Percentiles rank a stretch among this genome's conserved stretches.
Evolutionary conservation across 2,113 vertebrate genomes (phyloP).

Genomic region (Clarias gariepinus): DNA sequence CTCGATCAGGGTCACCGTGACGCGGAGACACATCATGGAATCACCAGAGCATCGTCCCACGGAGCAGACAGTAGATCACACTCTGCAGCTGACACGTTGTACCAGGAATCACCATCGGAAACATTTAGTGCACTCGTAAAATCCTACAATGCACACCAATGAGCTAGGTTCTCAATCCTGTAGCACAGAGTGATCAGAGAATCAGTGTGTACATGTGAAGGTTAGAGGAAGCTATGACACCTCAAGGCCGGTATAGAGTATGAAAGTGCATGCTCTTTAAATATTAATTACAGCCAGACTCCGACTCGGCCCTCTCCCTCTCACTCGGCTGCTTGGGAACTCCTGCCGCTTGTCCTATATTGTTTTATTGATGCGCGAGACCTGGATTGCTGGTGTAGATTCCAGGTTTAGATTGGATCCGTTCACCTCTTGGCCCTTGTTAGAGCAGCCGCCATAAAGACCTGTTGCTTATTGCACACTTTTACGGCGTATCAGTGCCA

Average conservation of each 20-base stretch:
- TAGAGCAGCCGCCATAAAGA: neutral
- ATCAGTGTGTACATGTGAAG: neutral
- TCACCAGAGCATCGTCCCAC: too few species aligned
- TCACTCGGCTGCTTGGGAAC: neutral
- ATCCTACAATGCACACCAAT: neutral
- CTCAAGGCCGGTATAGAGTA: neutral
- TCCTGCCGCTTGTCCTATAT: neutral
- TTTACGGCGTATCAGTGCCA: neutral
- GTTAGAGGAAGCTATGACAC: neutral
- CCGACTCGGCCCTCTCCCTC: neutral
- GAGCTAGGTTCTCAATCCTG: neutral
- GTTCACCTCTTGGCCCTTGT: constrained; percentile 17
- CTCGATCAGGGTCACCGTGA: too few species aligned
- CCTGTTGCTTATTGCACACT: constrained; percentile 12
- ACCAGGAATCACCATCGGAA: too few species aligned
- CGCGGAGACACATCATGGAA: too few species aligned
- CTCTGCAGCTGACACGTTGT: too few species aligned
- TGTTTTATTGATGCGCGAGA: neutral
- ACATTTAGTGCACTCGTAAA: neutral
- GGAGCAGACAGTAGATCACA: too few species aligned
- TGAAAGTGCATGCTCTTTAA: neutral
- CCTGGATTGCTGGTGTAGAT: neutral
- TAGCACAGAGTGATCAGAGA: neutral
- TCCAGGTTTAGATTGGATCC: constrained; percentile 18
- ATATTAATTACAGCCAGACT: neutral